Evolutionary conservation across 2,888 invertebrate genomes (phyloP).

Genomic region (Apotomis betuletana): DNA sequence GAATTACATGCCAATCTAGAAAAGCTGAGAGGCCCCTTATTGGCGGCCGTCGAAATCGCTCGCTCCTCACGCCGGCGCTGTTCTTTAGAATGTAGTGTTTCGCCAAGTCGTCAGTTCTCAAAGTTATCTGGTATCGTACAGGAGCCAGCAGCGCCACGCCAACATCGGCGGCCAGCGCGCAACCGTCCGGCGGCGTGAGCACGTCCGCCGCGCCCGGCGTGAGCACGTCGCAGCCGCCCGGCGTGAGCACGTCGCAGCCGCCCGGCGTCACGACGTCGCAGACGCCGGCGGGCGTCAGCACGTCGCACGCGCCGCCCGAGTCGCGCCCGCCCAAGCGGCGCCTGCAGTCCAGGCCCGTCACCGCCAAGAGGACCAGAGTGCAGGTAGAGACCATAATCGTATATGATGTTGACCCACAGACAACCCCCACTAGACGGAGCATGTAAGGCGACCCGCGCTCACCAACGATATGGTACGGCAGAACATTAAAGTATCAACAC

Average conservation of each 20-base stretch:
- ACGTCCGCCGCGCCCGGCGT: slow-evolving; percentile 49
- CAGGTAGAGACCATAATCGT: slow-evolving; percentile 62
- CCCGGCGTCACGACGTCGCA: slow-evolving; percentile 63
- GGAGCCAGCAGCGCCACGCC: slow-evolving; percentile 52
- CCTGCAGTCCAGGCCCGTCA: slow-evolving; percentile 70
- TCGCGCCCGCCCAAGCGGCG: slow-evolving; percentile 71
- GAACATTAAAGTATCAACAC: too few species aligned
- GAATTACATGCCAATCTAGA: too few species aligned
- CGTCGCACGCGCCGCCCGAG: slow-evolving; percentile 64
- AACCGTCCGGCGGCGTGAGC: slow-evolving; percentile 60
- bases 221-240: slow-evolving; percentile 58
- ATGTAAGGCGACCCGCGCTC: too few species aligned
- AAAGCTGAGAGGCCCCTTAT: too few species aligned
- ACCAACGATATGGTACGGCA: too few species aligned
- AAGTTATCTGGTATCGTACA: slow-evolving; percentile 29
- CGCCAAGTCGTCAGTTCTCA: too few species aligned
- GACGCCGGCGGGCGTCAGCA: slow-evolving; percentile 50
- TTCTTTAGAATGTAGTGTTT: too few species aligned
- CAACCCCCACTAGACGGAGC: too few species aligned
- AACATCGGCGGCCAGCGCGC: slow-evolving; percentile 55
- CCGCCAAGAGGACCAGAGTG: slow-evolving; percentile 81
- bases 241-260: slow-evolving; percentile 58
- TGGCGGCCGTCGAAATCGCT: too few species aligned
- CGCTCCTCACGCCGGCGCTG: too few species aligned
- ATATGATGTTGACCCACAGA: too few species aligned